Percentiles rank a stretch among this genome's conserved stretches.
Evolutionary conservation across 2,113 vertebrate species (phyloP).

Genomic region (Erythrocercus mccallii): DNA sequence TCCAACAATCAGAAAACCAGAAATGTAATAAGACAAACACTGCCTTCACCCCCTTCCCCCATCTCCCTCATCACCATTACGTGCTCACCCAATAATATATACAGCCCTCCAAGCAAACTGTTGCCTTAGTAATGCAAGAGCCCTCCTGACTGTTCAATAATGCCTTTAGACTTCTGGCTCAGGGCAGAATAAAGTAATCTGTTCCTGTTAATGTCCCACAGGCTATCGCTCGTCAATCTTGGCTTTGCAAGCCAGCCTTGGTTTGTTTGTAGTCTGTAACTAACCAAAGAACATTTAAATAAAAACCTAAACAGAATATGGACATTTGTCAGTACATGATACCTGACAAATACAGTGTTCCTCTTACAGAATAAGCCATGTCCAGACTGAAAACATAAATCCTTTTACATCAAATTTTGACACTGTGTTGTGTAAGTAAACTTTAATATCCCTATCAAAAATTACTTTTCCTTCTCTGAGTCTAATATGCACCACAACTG

Average conservation of each 20-base stretch:
- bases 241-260: background rate
- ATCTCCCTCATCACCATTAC: background rate
- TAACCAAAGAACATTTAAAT: background rate
- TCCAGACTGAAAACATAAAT: background rate
- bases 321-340: background rate
- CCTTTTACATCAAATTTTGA: background rate
- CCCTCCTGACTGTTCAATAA: background rate
- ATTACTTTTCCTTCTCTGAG: background rate
- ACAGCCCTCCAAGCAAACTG: conserved; percentile 9
- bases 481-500: background rate
- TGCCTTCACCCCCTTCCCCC: background rate
- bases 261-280: background rate
- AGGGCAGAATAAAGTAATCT: background rate
- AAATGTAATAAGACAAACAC: background rate
- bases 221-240: background rate
- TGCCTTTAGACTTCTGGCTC: background rate
- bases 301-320: background rate
- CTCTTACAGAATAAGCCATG: background rate
- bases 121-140: conserved; percentile 8
- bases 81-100: background rate
- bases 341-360: background rate
- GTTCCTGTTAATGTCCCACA: background rate
- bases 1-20: background rate
- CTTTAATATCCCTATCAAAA: background rate
- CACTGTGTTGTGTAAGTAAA: background rate